Evolutionary conservation across 1,140 invertebrate species (phyloP), one percentile per base, ranked within the genome.

Genomic region (Choristoneura fumiferana): DNA sequence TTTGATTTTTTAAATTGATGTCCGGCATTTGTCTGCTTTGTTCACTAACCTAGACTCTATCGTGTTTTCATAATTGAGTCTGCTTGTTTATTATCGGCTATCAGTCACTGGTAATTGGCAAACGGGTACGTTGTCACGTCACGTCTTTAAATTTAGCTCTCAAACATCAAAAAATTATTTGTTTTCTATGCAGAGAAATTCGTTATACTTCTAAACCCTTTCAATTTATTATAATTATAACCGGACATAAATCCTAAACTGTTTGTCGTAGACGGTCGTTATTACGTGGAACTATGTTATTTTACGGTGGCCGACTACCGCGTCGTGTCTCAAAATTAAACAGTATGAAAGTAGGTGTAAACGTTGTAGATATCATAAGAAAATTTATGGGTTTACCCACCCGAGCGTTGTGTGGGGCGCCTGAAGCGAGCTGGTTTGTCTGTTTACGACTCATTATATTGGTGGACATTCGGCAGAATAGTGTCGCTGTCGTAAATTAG

Each of bases 211-310:
- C 22, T 22, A n/a, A 22, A 12, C 12, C 43, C 6, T 22, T 17
- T 18, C 10, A 49, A 49, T 49, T 22, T 17, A 18, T 49, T 29
- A 33, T 12, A 38, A 18, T 49, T 29, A 33, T 12, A 38, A 35
- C 59, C 63, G 58, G 66, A 69, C 69, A 73, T 86, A 78, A 81
- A 84, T 78, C 67, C 68, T 52, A 69, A 66, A 69, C 64, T 78
- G 74, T 84, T 81, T 81, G 73, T 76, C 67, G 68, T 76, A 63
- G 68, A 69, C 65, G 71, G 55, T 76, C 78, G 69, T 79, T 77
- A 81, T 80, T 76, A 78, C 81, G 75, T 77, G 73, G 81, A 83
- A 82, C 81, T 76, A 84, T 75, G 72, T 74, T 73, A 74, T 76
- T 76, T 76, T 76, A 81, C 71, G 73, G 76, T 69, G 64, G 62